Evolutionary conservation across 2,888 invertebrate species (phyloP).

Genomic region (Steinernema scapterisci): DNA sequence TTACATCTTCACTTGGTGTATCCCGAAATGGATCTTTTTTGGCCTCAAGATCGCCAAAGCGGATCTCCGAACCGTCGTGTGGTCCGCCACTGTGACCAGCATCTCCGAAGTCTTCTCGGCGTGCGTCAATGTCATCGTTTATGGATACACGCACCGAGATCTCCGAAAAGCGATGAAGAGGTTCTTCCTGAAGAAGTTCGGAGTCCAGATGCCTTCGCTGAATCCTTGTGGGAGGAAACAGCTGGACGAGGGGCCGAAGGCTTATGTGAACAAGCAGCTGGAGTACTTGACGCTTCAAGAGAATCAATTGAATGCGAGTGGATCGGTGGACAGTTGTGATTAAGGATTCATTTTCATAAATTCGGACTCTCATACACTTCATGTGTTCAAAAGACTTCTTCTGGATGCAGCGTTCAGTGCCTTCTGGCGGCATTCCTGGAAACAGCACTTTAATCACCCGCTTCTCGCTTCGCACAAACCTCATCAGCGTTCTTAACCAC

Average conservation of each 20-base stretch:
- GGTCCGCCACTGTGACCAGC: not conserved
- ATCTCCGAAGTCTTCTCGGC: slow-evolving; percentile 9
- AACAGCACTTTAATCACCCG: not conserved
- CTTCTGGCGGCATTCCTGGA: too few relatives aligned
- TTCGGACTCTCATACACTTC: not conserved
- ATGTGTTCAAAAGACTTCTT: too few relatives aligned
- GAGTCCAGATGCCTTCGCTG: not conserved
- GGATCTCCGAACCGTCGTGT: not conserved
- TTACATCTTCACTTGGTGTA: slow-evolving; percentile 5
- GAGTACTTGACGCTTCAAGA: not conserved
- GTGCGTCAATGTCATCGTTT: slow-evolving; percentile 6
- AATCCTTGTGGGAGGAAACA: not conserved
- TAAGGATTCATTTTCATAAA: not conserved
- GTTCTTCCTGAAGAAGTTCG: not conserved
- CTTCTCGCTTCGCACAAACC: not conserved
- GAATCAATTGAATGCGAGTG: not conserved
- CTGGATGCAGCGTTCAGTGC: too few relatives aligned
- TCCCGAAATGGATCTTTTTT: slow-evolving; percentile 20
- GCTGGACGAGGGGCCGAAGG: not conserved
- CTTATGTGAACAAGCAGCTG: not conserved
- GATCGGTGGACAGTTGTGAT: not conserved
- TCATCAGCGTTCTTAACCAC: not conserved
- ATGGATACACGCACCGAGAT: slow-evolving; percentile 20
- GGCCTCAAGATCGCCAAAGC: slow-evolving; percentile 18
- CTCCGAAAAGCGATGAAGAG: not conserved